Evolutionary conservation across 1,140 invertebrate genomes (phyloP), one percentile per base, ranked within the genome.

Genomic region (Aphelinus certus): DNA sequence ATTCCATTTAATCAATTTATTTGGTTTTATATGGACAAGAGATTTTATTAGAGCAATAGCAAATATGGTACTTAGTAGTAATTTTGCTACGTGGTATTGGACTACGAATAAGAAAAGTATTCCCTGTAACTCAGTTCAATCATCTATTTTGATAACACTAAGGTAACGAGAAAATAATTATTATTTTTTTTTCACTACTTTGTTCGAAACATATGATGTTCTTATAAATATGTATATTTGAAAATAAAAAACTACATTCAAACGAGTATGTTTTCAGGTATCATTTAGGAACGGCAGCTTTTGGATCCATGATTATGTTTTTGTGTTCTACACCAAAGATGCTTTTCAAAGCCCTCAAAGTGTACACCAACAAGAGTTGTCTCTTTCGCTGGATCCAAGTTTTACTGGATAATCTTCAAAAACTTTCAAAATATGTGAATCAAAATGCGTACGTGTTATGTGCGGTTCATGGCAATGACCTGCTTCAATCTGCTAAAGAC

Each of bases 381-480:
- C 26, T 26, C 26, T 26, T 26, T 26, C 26, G 26, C 0, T 26
- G 26, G 26, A 26, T 26, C 26, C 26, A 26, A 26, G 26, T 26
- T 26, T 26, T 26, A 26, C 26, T 26, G 26, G 26, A 26, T 26
- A 26, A 26, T 26, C 0, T 26, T 0, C 26, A 26, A 26, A 26
- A 26, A 26, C 26, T 26, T 26, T 26, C 26, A 26, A 26, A 26
- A 26, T 94, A 94, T 81, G 90, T 95, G 45, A 97, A 95, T 82
- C 92, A 93, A 77, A 98, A 98, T 85, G 97, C 97, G 0, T 99
- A 98, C 87, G 98, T 99, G 51, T 96, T 98, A 95, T 96, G 95
- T 83, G 96, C 97, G 1, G 93, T 98, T 61, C 95, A 98, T 87
- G 97, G 98, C 1, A 95, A 95, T 83, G 94, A 93, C 82, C 98